Conservation (phyloP, 2,113 vertebrate genomes). For the Apaloderma vittatum region DNA sequence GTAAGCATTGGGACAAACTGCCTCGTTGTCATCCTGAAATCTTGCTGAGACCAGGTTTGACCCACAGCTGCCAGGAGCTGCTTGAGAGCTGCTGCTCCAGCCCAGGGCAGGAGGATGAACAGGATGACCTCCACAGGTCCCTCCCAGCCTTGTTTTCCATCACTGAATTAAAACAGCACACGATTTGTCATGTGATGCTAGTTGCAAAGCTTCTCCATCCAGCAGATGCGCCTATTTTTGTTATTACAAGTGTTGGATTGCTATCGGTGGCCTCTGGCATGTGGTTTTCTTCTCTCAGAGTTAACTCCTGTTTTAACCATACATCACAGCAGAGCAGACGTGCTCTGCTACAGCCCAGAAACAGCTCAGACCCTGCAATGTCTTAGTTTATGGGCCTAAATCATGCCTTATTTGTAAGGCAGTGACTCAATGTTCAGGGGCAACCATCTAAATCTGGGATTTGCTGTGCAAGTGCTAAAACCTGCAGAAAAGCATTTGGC, state of each 20-base stretch:
- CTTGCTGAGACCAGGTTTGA: neutral
- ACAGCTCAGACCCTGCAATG: neutral
- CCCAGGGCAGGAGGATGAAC: neutral
- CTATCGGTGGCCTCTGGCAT: neutral
- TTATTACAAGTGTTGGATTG: neutral
- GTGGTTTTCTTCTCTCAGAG: neutral
- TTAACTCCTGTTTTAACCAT: neutral
- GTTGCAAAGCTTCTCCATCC: neutral
- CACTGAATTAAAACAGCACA: neutral
- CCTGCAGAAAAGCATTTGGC: neutral
- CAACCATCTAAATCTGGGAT: neutral
- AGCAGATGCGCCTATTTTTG: neutral
- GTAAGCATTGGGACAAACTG: neutral
- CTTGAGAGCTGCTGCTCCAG: neutral
- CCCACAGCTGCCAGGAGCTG: neutral
- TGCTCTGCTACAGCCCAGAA: neutral
- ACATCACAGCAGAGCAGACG: neutral
- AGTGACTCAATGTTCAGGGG: neutral
- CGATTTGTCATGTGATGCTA: fast-evolving
- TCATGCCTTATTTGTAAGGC: neutral
- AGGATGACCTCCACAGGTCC: neutral
- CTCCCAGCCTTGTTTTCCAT: neutral
- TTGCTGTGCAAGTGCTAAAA: neutral
- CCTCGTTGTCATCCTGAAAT: fast-evolving
- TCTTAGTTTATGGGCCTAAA: neutral